These are phyloP conservation scores for Drosophila subpulchrella DNA, from an alignment of 1,140 invertebrate species.

Conservation along the genomic window DNA sequence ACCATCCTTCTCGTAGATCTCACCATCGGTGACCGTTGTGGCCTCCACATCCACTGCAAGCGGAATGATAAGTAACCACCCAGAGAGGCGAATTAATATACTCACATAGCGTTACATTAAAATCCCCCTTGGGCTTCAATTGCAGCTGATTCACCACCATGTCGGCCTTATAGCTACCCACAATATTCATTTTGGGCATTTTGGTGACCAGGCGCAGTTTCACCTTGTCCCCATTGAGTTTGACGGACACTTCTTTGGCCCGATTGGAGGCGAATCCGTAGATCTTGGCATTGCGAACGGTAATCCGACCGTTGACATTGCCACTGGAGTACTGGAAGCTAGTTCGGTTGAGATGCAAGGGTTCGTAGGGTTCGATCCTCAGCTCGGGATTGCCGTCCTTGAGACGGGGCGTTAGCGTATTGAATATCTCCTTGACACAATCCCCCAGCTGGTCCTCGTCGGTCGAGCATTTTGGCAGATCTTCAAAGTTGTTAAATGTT, in stretches of 20 bases:
- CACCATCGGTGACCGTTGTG: constrained; percentile 51
- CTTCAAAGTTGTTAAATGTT: neutral
- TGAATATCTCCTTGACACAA: constrained; percentile 64
- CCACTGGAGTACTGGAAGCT: constrained; percentile 69
- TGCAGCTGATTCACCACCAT: constrained; percentile 70
- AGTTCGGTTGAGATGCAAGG: constrained; percentile 59
- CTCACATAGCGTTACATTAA: constrained; percentile 78
- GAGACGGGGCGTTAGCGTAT: constrained; percentile 52
- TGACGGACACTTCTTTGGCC: constrained; percentile 44
- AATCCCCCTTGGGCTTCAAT: constrained; percentile 74
- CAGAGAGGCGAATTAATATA: neutral
- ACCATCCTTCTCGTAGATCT: constrained; percentile 61
- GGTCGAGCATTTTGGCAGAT: constrained; percentile 56
- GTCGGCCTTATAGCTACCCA: constrained; percentile 79
- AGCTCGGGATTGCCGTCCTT: constrained; percentile 56
- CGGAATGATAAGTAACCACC: neutral
- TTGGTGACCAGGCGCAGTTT: constrained; percentile 34
- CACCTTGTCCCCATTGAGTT: constrained; percentile 53
- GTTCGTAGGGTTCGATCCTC: constrained; percentile 75
- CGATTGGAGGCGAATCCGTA: constrained; percentile 54
- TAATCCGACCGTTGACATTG: constrained; percentile 61
- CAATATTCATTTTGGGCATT: constrained; percentile 63
- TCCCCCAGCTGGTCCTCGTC: constrained; percentile 56
- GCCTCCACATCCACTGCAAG: constrained; percentile 65
- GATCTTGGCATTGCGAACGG: constrained; percentile 56